A percentile compares a stretch with the other conserved stretches of the same genome.
Conservation (phyloP, 2,113 vertebrate species). For the Indri indri region DNA sequence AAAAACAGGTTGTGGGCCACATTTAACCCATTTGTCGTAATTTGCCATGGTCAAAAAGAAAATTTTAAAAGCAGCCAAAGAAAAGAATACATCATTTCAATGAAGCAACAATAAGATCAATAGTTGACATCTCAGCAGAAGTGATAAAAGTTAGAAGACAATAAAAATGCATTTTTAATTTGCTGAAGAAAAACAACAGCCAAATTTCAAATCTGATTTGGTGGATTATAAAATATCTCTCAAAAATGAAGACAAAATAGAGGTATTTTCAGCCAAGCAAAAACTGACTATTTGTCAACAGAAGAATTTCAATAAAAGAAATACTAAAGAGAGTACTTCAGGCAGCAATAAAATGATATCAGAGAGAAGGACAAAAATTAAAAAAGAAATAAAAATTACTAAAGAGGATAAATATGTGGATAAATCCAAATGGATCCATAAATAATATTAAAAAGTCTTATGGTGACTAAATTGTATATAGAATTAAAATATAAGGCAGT, state of each 20-base stretch:
- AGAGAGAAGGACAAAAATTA: neutral
- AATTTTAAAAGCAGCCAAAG: neutral
- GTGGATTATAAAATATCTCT: neutral
- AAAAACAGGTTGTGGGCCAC: neutral
- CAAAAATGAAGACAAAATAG: conserved; percentile 34
- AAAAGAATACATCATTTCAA: neutral
- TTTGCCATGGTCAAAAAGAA: neutral
- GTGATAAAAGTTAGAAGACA: neutral
- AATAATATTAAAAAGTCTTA: neutral
- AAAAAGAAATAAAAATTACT: neutral
- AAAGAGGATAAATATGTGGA: neutral
- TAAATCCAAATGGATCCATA: neutral
- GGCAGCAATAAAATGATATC: neutral
- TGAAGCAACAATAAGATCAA: neutral
- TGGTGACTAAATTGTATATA: neutral
- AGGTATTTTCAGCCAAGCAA: neutral
- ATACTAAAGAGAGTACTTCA: neutral
- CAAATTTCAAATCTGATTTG: neutral
- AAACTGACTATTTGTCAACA: neutral
- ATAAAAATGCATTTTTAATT: neutral
- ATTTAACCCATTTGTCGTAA: neutral
- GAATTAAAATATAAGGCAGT: neutral
- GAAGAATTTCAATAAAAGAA: neutral
- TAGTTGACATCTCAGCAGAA: neutral
- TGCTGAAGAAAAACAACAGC: conserved; percentile 15